Base-by-base conservation (phyloP, 2,888 invertebrate species). In the Epiperipatus broadwayi region DNA sequence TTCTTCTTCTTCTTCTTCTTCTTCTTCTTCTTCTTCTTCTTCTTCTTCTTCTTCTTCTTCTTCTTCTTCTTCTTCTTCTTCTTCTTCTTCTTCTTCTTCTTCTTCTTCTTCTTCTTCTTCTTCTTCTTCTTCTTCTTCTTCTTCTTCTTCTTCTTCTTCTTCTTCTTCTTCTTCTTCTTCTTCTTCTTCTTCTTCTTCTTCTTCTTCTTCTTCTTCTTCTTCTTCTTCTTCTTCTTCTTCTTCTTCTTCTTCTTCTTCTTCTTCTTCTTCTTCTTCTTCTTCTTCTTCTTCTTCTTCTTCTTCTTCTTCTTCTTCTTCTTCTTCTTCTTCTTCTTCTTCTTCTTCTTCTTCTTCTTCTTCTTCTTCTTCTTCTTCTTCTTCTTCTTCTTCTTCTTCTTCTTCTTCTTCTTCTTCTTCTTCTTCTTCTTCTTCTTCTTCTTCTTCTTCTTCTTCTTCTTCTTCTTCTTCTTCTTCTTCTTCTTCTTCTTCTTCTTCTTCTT, bases 111-210 rank as follows among this genome's bases (percentile, higher is more conserved):
- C 37, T 37, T 18, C 21, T 18, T 39, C 8, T 38, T 3, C 21
- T 16, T 37, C 37, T 37, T 16, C 7, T 16, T 40, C 5, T 38
- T 22, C 21, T 22, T 39, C 19, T 39, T 12, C 18, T 36, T 37
- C 4, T 38, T 19, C 21, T 38, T 38, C 14, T 38, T 36, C 21
- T 12, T 37, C 37, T 37, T 18, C 21, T 18, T 39, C 8, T 38
- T 3, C 21, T 16, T 37, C 37, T 37, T 16, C 7, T 16, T 40
- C 5, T 38, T 22, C 21, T 22, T 39, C 19, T 39, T 12, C 18
- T 36, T 37, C 4, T 38, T 19, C 21, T 38, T 38, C 14, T 38
- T 36, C 21, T 12, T 37, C 37, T 37, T 18, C 21, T 18, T 39
- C 8, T 38, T 3, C 21, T 16, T 37, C 37, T 37, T 16, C 7